Conservation (phyloP, 2,797 vertebrate genomes). For the Dermochelys coriacea region DNA sequence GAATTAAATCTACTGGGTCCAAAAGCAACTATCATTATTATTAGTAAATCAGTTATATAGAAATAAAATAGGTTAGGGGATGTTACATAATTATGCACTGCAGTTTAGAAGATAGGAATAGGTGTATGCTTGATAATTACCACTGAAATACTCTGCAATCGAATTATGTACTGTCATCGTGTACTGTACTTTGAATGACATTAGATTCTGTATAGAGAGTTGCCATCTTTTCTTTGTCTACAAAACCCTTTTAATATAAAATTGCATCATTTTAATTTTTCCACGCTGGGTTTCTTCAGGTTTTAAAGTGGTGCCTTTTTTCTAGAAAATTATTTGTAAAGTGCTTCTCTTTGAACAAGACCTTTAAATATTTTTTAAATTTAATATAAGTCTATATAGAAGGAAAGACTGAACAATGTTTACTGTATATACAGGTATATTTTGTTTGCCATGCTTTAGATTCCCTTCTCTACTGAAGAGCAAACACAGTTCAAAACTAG, state of each 20-base stretch:
- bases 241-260: background rate
- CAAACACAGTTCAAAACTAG: background rate
- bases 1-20: background rate
- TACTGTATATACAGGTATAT: background rate
- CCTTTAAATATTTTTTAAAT: background rate
- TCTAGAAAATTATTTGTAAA: background rate
- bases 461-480: background rate
- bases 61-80: background rate
- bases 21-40: background rate
- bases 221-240: background rate
- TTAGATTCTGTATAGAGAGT: background rate
- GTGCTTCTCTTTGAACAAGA: background rate
- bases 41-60: background rate
- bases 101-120: conserved; percentile 6
- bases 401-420: background rate
- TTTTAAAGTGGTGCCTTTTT: background rate
- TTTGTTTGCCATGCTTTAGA: background rate
- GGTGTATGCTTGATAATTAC: background rate
- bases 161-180: background rate
- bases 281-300: background rate
- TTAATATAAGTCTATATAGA: background rate
- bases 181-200: background rate
- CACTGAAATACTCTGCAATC: background rate
- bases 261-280: background rate
- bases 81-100: background rate